Conservation (phyloP, 1,140 invertebrate genomes). For the Sipha flava region DNA sequence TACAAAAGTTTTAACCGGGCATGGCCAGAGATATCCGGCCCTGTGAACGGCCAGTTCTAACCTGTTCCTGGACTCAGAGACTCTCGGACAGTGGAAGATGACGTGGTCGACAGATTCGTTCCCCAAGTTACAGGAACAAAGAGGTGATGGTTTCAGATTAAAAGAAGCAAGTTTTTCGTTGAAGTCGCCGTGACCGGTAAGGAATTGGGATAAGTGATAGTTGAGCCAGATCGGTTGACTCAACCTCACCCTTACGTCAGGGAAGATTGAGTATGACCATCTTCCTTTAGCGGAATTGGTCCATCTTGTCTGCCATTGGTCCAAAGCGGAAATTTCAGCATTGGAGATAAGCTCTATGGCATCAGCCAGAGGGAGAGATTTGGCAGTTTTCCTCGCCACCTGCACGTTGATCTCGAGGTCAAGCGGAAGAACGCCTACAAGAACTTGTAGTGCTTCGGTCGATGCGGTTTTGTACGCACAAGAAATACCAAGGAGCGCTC, state of each 20-base stretch:
- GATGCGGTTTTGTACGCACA: not conserved
- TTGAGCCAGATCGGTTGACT: not conserved
- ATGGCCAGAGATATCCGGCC: not conserved
- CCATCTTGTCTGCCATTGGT: not conserved
- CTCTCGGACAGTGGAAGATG: no score
- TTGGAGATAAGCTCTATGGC: not conserved
- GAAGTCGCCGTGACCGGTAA: not conserved
- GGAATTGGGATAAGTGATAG: not conserved
- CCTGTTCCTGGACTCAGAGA: no score
- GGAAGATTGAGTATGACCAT: not conserved
- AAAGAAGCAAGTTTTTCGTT: not conserved
- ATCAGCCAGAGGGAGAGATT: not conserved
- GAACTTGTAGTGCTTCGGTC: not conserved
- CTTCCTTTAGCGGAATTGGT: not conserved
- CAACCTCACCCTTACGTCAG: not conserved
- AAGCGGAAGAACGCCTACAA: not conserved
- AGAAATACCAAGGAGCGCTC: not conserved
- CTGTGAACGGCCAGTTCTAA: not conserved
- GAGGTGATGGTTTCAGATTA: not conserved
- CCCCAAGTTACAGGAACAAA: not conserved
- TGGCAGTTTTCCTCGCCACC: not conserved
- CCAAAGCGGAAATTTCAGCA: not conserved
- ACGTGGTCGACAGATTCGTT: not conserved
- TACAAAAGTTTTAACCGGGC: fast-evolving
- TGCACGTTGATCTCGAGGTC: not conserved